Evolutionary conservation across 2,113 vertebrate genomes (phyloP), one percentile per base, ranked within the genome.

Genomic region (Henicopernis longicauda): DNA sequence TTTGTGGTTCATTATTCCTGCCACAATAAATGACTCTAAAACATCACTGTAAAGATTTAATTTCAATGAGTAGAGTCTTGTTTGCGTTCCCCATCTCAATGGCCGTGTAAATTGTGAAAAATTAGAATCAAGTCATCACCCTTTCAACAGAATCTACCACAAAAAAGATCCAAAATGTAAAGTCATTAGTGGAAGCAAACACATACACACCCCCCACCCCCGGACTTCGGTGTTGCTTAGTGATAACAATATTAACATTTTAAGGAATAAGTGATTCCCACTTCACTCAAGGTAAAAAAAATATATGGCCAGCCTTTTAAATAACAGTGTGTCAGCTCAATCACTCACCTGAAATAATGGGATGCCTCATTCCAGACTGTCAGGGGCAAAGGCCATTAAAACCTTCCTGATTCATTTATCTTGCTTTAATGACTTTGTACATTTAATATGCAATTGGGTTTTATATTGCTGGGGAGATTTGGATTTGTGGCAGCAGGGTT

Each of bases 171-270:
- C 3, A 25, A 31, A 52, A 18, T 22, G 5, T 27, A 3, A 72
- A 50, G 14, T n/a, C 9, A 6, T 50, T 73, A 8, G 21, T 67
- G 23, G 42, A 45, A 49, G 3, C 11, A 67, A 47, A 36, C 17
- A 10, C 8, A 7, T 6, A 17, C 12, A 16, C 11, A 17, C 14
- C 4, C 10, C 14, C 11, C 3, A 23, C 1, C 12, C 6, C 5
- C 1, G 1, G 36, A 58, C 42, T 14, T 62, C 15, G 31, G 12
- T 74, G 42, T 52, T 52, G 17, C 10, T 49, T 44, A 32, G 4
- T 44, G 38, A 69, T 77, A 63, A 14, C 7, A 62, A 0, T 8
- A 10, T 19, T 54, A 20, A 57, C 3, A 15, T 25, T 32, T 11
- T 20, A n/a, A 76, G 23, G 17, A 83, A 49, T 45, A 63, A 90